A percentile compares a stretch with the other conserved stretches of the same genome.
phyloP scores from a whole-genome alignment of 92 coral and sea anemone species.

The Porites rus region DNA sequence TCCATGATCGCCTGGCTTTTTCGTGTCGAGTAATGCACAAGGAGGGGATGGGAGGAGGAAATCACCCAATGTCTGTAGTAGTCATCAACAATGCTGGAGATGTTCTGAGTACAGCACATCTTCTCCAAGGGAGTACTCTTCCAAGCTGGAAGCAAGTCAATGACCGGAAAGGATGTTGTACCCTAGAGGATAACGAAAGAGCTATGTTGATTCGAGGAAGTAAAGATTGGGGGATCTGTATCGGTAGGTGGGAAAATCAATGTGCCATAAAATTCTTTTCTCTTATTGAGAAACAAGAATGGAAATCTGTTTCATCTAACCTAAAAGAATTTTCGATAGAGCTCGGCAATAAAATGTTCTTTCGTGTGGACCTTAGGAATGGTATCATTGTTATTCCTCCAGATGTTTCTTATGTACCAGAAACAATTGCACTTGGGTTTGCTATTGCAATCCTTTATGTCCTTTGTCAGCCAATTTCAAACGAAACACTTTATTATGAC shows the following conservation, averaged over 20 bases:
- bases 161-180: slow-evolving; percentile 11
- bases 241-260: neutral
- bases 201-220: neutral
- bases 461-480: neutral
- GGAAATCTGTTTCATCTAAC: neutral
- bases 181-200: slow-evolving; percentile 50
- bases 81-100: slow-evolving; percentile 61
- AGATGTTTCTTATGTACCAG: neutral
- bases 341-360: neutral
- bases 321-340: neutral
- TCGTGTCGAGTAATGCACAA: slow-evolving; percentile 70
- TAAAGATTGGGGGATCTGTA: neutral
- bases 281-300: neutral
- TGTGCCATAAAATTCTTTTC: neutral
- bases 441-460: neutral
- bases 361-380: neutral
- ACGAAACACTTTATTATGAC: neutral
- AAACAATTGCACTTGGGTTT: neutral
- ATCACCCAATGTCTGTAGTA: slow-evolving; percentile 66
- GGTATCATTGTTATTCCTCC: neutral
- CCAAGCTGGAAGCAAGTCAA: slow-evolving; percentile 60
- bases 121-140: slow-evolving; percentile 62
- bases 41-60: slow-evolving; percentile 23
- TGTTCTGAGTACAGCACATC: slow-evolving; percentile 76
- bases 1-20: slow-evolving; percentile 3